Percentiles rank a stretch among this genome's conserved stretches.
Conservation (phyloP, 2,797 vertebrate genomes). For the Iguana delicatissima region DNA sequence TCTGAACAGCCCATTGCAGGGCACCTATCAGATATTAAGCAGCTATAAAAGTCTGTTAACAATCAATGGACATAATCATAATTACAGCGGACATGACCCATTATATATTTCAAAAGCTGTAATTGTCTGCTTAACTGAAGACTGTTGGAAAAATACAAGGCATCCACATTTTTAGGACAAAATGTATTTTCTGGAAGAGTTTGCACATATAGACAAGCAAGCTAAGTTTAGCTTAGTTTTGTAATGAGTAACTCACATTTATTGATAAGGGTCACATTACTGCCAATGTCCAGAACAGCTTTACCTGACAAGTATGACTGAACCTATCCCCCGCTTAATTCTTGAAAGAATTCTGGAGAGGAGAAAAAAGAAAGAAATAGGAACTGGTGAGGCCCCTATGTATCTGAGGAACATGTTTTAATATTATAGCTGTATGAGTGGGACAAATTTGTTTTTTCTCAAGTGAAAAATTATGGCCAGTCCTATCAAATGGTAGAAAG, state of each 20-base stretch:
- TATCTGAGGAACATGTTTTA: no score
- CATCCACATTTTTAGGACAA: constrained; percentile 28
- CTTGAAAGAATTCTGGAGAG: no score
- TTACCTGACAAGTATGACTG: no score
- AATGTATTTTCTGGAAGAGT: background rate
- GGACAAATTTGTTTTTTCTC: background rate
- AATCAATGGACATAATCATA: constrained; percentile 70
- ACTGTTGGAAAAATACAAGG: background rate
- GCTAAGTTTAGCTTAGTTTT: background rate
- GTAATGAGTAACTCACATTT: background rate
- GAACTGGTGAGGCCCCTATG: no score
- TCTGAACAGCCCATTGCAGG: constrained; percentile 60
- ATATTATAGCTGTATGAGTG: background rate
- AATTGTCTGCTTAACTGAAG: constrained; percentile 37
- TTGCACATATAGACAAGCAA: background rate
- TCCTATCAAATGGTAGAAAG: background rate
- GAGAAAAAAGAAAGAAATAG: no score
- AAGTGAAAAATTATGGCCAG: background rate
- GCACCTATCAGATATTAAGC: constrained; percentile 57
- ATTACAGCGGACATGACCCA: constrained; percentile 55
- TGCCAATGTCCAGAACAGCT: no score
- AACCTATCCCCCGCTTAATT: no score
- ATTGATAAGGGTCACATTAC: background rate
- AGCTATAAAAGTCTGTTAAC: constrained; percentile 64
- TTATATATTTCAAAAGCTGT: constrained; percentile 59